These are phyloP conservation scores for Notolabrus celidotus DNA, from an alignment of 2,797 vertebrate species.

Conservation along the genomic window DNA sequence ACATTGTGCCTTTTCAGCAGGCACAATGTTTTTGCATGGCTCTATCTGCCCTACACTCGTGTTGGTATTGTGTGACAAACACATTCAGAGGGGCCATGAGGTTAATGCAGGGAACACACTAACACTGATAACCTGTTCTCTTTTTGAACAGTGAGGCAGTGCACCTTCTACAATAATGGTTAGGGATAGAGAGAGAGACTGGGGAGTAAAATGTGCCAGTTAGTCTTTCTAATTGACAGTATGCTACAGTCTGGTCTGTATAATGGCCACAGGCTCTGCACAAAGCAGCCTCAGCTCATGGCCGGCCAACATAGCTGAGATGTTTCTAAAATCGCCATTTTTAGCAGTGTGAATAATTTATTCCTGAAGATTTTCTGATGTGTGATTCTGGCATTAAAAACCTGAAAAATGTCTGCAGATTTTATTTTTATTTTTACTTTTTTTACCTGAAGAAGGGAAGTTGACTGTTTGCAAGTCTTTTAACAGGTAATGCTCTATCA, in stretches of 20 bases:
- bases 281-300: slow-evolving; percentile 26
- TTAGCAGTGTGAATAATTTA: neutral
- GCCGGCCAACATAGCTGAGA: slow-evolving; percentile 7
- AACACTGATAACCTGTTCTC: slow-evolving; percentile 19
- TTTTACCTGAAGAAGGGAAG: too few relatives aligned
- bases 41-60: neutral
- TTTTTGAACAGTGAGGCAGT: slow-evolving; percentile 9
- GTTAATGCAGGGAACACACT: slow-evolving; percentile 36
- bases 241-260: slow-evolving; percentile 19
- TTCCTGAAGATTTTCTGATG: neutral
- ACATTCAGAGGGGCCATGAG: neutral
- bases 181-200: slow-evolving; percentile 20
- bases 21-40: slow-evolving; percentile 10
- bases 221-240: slow-evolving; percentile 36
- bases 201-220: slow-evolving; percentile 14
- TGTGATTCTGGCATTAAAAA: slow-evolving; percentile 2
- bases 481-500: neutral
- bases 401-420: neutral
- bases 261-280: slow-evolving; percentile 21
- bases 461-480: too few relatives aligned
- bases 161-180: slow-evolving; percentile 36
- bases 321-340: neutral
- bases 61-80: slow-evolving; percentile 7
- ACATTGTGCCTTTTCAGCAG: neutral
- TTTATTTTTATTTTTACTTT: neutral